phyloP scores from a whole-genome alignment of 2,113 vertebrate genomes.

The Pelecanus crispus region DNA sequence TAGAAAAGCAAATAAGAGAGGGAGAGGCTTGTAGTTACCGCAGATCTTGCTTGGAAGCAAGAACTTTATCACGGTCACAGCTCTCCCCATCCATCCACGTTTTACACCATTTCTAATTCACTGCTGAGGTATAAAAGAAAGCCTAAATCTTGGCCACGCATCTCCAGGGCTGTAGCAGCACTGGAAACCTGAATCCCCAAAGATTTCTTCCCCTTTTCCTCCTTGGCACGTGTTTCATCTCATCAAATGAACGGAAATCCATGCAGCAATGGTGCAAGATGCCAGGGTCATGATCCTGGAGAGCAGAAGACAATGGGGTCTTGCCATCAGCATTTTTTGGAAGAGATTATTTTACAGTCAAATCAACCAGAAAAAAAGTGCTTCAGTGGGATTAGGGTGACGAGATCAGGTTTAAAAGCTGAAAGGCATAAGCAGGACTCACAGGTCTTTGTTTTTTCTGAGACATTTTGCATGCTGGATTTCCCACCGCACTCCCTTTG shows the following conservation, averaged over 20 bases:
- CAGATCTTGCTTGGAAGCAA: not conserved
- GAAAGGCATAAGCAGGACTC: not conserved
- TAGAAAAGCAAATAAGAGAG: not conserved
- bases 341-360: not conserved
- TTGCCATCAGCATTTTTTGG: not conserved
- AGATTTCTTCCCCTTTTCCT: not conserved
- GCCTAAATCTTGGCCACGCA: not conserved
- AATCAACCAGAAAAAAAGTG: not conserved
- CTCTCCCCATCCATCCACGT: not conserved
- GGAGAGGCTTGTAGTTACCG: not conserved
- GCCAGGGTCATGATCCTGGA: rapidly evolving
- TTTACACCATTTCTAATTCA: not conserved
- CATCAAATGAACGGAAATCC: not conserved
- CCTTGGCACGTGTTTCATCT: not conserved
- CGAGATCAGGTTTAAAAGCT: not conserved
- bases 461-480: not conserved
- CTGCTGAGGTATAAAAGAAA: rapidly evolving
- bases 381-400: not conserved
- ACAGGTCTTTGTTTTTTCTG: rapidly evolving
- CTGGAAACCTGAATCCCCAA: not conserved
- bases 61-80: not conserved
- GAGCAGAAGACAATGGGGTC: rapidly evolving
- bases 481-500: rapidly evolving
- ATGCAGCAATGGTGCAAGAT: rapidly evolving
- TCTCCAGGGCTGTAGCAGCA: not conserved